Conservation (phyloP, 2,888 invertebrate genomes). For the Heliconius ismenius region DNA sequence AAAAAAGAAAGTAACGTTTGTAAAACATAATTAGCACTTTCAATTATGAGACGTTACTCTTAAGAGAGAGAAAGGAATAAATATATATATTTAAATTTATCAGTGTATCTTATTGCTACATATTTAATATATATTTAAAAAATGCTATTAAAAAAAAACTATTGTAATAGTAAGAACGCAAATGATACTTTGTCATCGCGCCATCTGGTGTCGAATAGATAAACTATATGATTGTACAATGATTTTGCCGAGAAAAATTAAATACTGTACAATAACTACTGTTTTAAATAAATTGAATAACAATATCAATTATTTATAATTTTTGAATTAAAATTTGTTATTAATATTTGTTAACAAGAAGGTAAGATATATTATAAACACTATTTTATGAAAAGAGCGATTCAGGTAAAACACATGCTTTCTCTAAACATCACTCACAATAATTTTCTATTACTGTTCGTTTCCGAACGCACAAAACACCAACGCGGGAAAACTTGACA, state of each 20-base stretch:
- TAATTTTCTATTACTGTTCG: conserved; percentile 52
- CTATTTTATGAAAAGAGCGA: conserved; percentile 22
- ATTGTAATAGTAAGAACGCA: neutral
- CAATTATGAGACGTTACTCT: neutral
- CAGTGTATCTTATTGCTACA: neutral
- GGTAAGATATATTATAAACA: neutral
- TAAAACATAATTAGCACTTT: neutral
- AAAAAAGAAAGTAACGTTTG: too few species aligned
- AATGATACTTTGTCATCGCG: conserved; percentile 42
- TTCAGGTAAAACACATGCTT: conserved; percentile 47
- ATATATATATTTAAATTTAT: neutral
- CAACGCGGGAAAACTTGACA: conserved; percentile 50
- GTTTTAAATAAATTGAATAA: neutral
- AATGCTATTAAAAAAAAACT: too few species aligned
- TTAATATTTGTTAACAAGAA: neutral
- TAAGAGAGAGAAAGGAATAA: neutral
- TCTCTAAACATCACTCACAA: conserved; percentile 61
- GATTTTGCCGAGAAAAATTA: neutral
- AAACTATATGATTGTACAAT: conserved; percentile 35
- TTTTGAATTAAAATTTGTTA: neutral
- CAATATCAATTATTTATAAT: neutral
- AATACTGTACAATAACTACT: neutral
- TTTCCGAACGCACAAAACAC: conserved; percentile 59
- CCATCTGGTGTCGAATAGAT: conserved; percentile 67
- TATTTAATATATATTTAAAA: neutral